Base-by-base conservation (phyloP, 2,888 invertebrate genomes). In the Phasia obesa region DNA sequence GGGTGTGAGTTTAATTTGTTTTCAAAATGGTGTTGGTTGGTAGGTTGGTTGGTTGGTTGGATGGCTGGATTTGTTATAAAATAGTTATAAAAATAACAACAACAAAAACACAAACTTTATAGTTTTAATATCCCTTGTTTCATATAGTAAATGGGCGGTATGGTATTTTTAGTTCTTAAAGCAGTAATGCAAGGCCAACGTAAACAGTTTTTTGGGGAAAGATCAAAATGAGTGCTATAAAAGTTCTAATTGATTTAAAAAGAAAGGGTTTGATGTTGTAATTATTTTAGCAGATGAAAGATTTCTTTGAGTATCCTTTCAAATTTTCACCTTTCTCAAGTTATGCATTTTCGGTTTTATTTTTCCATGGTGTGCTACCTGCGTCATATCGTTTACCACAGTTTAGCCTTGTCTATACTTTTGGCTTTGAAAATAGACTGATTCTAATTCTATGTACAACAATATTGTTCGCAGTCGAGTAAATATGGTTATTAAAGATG, bases 171-270 rank as follows among this genome's bases (percentile, higher is more conserved):
- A 17, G 4, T 55, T 55, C 15, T 31, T 23, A 7, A 2, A 21
- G 3, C 25, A 31, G 2, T 2, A 35, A 35, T 11, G 35, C 19
- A 53, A 60, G 23, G 6, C 15, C 31, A 21, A 21, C 4, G 5
- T 21, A n/a, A 42, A 42, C 4, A 49, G 25, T 7, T 19, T 55
- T 51, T 19, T 21, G 49, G 3, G 27, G 65, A 71, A 64, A 71
- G 64, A 47, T 42, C 15, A 57, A 64, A 57, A 74, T 42, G 60
- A 51, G 49, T 64, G 53, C 19, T 51, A 78, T 57, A 65, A 78
- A 78, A 74, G 21, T 53, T 74, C 11, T 70, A 83, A 79, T 70
- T 83, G 78, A 83, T 83, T 79, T 83, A 79, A 51, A 79, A 70
- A 73, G 44, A 27, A 59, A 70, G 75, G 77, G 75, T 78, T 83